Percentiles rank a stretch among this genome's conserved stretches.
Evolutionary conservation across 2,888 invertebrate genomes (phyloP).

Genomic region (Timandra comae): DNA sequence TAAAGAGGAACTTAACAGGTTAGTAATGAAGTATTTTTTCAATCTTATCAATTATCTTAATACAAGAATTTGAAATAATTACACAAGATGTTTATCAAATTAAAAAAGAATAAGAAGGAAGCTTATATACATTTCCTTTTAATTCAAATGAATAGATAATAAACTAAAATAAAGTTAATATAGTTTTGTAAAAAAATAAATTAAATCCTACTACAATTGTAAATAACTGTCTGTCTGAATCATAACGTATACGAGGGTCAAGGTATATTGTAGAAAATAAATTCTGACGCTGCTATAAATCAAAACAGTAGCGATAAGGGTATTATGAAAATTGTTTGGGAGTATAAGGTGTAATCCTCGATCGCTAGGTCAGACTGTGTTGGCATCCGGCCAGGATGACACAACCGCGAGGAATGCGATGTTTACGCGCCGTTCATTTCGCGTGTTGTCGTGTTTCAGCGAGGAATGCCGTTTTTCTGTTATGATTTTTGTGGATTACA

Average conservation of each 20-base stretch:
- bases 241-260: too few species aligned
- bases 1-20: constrained; percentile 68
- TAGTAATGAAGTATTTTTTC: too few species aligned
- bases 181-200: too few species aligned
- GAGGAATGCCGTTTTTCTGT: constrained; percentile 29
- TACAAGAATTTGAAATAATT: not conserved
- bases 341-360: constrained; percentile 19
- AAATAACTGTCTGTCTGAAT: too few species aligned
- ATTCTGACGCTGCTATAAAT: too few species aligned
- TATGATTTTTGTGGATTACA: constrained; percentile 21
- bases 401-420: constrained; percentile 58
- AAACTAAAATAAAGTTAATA: not conserved
- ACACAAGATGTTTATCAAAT: not conserved
- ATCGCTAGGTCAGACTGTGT: constrained; percentile 52
- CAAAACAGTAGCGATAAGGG: constrained; percentile 18
- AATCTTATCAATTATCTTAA: not conserved
- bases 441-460: constrained; percentile 45
- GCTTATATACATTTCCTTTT: not conserved
- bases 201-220: too few species aligned
- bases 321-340: constrained; percentile 5
- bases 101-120: not conserved
- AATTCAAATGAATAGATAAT: not conserved
- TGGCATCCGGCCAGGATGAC: constrained; percentile 62
- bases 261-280: too few species aligned
- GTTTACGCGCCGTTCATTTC: constrained; percentile 52